Conservation (phyloP, 2,797 vertebrate species). For the Ammospiza maritima region DNA sequence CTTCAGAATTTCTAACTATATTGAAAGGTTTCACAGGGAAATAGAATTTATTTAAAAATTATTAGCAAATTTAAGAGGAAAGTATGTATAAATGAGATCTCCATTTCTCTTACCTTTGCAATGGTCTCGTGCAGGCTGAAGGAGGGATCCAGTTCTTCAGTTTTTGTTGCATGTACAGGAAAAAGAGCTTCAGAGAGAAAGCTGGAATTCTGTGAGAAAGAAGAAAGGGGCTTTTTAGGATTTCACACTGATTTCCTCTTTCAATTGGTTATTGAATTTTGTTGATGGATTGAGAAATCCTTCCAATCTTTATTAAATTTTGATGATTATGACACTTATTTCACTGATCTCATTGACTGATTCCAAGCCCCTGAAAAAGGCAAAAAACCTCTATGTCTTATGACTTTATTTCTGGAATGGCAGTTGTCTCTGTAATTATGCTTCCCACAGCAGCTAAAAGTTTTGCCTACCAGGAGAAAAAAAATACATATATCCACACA, state of each 20-base stretch:
- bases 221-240: constrained; percentile 55
- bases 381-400: background rate
- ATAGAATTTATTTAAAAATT: background rate
- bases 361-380: background rate
- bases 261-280: constrained; percentile 54
- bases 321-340: constrained; percentile 10
- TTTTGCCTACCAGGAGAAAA: background rate
- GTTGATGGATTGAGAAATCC: constrained; percentile 48
- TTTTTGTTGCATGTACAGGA: constrained; percentile 68
- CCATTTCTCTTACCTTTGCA: constrained; percentile 85
- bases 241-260: constrained; percentile 45
- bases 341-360: constrained; percentile 43
- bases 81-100: background rate
- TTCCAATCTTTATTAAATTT: constrained; percentile 46
- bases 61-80: background rate
- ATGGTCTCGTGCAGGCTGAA: constrained; percentile 89
- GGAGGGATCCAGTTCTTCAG: constrained; percentile 83
- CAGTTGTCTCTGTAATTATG: background rate
- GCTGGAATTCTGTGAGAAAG: constrained; percentile 78
- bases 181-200: constrained; percentile 90
- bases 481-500: background rate
- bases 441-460: background rate
- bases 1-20: background rate
- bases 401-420: background rate
- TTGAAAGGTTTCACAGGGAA: background rate